Evolutionary conservation across 1,140 invertebrate genomes (phyloP), one percentile per base, ranked within the genome.

Genomic region (Drosophila sproati): DNA sequence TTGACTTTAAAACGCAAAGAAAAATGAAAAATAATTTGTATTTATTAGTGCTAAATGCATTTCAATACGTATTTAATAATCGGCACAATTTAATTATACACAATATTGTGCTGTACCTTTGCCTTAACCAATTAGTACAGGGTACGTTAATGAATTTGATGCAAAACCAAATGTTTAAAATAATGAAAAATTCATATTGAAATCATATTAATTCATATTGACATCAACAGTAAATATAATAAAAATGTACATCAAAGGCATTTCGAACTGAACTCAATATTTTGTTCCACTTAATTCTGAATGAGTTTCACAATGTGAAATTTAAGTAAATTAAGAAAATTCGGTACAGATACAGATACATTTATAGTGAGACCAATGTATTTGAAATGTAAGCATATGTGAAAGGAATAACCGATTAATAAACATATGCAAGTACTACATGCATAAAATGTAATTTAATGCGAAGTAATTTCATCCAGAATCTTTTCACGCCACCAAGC

Each of bases 391-490:
- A 68, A 47, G 71, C 64, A 69, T 77, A 60, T 55, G 56, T 31
- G 51, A 51, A 32, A 59, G 63, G 72, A 83, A 79, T 83, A 67
- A 69, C 71, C 78, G 78, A 82, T 86, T 82, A 78, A 87, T 82
- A 87, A 72, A 86, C 80, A 80, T 80, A 69, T 63, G 77, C 80
- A 73, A 77, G 62, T 63, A 63, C 20, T 31, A 29, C 5, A 7
- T 34, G 43, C 63, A 67, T 57, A 64, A 74, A 73, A 85, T 85
- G 71, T 77, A 77, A 80, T 85, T 85, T 85, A 68, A 85, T 47
- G 37, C 8, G 8, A n/a, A 37, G 59, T 55, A 48, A 63, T 70
- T 70, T 34, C 29, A 31, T 45, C 20, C 48, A 54, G 67, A 51
- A 56, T 72, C 54, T 71, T 51, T 62, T 55, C 10, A 50, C 50